Evolutionary conservation across 2,888 invertebrate genomes (phyloP).

Genomic region (Peribatodes rhomboidaria): DNA sequence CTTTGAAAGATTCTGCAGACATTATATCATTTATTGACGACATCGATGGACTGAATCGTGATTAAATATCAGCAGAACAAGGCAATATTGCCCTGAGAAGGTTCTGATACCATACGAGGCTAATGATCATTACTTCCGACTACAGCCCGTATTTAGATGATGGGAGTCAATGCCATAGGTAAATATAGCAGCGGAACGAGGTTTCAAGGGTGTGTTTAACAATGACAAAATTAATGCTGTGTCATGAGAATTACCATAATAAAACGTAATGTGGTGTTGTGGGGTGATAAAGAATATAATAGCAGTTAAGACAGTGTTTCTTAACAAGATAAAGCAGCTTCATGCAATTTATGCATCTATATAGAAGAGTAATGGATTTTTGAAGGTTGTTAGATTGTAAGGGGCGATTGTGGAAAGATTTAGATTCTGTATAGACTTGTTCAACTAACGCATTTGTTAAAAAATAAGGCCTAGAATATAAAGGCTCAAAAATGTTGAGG

Average conservation of each 20-base stretch:
- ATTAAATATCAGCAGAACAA: slow-evolving; percentile 37
- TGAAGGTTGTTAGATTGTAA: too few relatives aligned
- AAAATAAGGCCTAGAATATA: background rate
- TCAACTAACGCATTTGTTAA: too few relatives aligned
- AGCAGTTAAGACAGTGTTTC: too few relatives aligned
- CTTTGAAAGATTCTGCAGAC: slow-evolving; percentile 13
- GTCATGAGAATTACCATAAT: slow-evolving; percentile 11
- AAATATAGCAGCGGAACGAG: slow-evolving; percentile 35
- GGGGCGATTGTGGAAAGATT: too few relatives aligned
- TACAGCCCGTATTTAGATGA: slow-evolving; percentile 46
- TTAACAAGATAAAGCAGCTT: too few relatives aligned
- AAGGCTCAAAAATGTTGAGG: background rate
- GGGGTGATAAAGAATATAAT: background rate
- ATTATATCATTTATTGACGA: slow-evolving; percentile 21
- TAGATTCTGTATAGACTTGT: too few relatives aligned
- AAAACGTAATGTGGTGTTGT: background rate
- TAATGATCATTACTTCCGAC: slow-evolving; percentile 41
- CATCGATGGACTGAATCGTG: background rate
- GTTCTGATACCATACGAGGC: slow-evolving; percentile 36
- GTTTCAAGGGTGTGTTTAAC: slow-evolving; percentile 19
- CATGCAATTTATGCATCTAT: too few relatives aligned
- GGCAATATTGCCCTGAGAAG: slow-evolving; percentile 39
- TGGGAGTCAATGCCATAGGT: slow-evolving; percentile 38
- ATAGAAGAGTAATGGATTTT: too few relatives aligned
- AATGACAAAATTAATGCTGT: background rate